A percentile compares a stretch with the other conserved stretches of the same genome.
Conservation (phyloP, 1,140 invertebrate species). For the Penaeus indicus region DNA sequence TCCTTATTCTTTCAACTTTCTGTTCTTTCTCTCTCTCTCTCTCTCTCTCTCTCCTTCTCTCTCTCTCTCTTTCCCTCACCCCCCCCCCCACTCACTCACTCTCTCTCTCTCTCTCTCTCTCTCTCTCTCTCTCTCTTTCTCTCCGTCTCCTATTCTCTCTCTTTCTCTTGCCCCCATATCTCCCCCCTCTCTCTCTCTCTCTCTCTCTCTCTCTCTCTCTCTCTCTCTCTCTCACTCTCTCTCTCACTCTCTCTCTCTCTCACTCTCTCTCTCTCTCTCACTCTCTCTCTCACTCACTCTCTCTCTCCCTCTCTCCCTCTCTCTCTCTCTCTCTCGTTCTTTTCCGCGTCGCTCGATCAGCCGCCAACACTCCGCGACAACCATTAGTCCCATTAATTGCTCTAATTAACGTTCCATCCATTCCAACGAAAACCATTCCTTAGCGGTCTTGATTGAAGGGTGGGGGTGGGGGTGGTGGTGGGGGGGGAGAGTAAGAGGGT, state of each 20-base stretch:
- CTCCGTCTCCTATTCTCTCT: neutral
- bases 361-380: too few species aligned
- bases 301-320: neutral
- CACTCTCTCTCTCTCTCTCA: neutral
- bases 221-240: neutral
- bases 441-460: too few species aligned
- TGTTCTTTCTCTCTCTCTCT: neutral
- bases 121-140: neutral
- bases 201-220: neutral
- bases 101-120: neutral
- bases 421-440: too few species aligned
- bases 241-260: neutral
- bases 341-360: too few species aligned
- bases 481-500: too few species aligned
- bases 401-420: too few species aligned
- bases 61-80: neutral
- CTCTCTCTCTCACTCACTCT: neutral
- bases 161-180: neutral
- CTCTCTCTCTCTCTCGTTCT: neutral
- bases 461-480: too few species aligned
- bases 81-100: neutral
- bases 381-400: too few species aligned
- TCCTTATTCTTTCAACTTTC: neutral
- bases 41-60: neutral
- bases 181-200: neutral